Percentiles rank a stretch among this genome's conserved stretches.
These are phyloP conservation scores for Eupithecia insigniata DNA, from an alignment of 2,888 invertebrate species.

Conservation along the genomic window DNA sequence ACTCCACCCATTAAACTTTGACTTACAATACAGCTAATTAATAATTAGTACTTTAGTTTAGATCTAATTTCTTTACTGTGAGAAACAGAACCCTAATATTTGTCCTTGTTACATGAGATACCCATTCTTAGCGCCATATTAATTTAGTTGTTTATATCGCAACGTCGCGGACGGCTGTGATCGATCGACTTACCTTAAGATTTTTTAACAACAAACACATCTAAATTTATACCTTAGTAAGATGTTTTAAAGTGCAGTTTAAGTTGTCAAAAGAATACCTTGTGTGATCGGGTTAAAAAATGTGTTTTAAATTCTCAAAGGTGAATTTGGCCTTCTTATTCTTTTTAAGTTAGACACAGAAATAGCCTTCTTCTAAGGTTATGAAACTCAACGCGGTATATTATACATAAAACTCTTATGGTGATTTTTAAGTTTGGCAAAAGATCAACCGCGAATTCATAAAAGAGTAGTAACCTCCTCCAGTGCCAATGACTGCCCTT, in stretches of 20 bases:
- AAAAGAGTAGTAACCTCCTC: neutral
- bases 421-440: neutral
- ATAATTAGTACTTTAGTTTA: neutral
- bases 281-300: neutral
- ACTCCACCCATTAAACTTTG: neutral
- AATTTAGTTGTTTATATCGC: constrained; percentile 22
- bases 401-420: neutral
- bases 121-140: constrained; percentile 2
- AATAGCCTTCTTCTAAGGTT: neutral
- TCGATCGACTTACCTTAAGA: neutral
- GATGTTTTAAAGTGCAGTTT: neutral
- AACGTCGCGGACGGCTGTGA: constrained; percentile 10
- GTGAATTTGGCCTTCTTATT: neutral
- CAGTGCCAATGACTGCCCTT: neutral
- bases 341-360: neutral
- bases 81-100: neutral
- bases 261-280: neutral
- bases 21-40: neutral
- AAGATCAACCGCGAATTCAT: neutral
- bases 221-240: neutral
- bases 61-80: neutral
- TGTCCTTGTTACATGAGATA: constrained; percentile 2
- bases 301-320: neutral
- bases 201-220: neutral
- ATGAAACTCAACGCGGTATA: neutral